phyloP scores from a whole-genome alignment of 2,113 vertebrate species.

The Patagioenas fasciata region DNA sequence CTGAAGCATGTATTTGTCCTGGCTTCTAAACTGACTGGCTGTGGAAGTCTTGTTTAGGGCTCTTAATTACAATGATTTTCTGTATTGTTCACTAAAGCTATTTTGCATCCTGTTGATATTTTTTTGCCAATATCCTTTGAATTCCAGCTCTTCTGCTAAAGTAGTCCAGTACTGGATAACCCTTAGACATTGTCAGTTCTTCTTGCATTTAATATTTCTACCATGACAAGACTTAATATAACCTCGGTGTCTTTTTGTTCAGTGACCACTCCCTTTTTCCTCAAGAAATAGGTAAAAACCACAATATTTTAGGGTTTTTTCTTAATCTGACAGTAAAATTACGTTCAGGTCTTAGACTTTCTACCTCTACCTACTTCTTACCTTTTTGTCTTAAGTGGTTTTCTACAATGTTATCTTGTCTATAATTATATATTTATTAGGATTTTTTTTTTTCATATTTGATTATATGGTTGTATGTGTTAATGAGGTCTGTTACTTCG shows the following conservation, averaged over 20 bases:
- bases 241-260: neutral
- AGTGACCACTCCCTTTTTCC: neutral
- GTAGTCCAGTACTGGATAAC: neutral
- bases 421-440: neutral
- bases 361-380: neutral
- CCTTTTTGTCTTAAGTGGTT: neutral
- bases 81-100: neutral
- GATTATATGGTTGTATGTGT: neutral
- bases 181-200: neutral
- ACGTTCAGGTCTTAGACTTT: neutral
- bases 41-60: neutral
- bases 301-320: neutral
- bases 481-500: neutral
- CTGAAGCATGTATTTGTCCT: neutral
- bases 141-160: neutral
- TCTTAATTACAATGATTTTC: neutral
- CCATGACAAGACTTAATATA: neutral
- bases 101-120: neutral
- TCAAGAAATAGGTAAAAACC: neutral
- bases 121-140: neutral
- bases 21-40: neutral
- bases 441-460: neutral
- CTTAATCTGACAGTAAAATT: neutral
- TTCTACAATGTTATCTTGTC: neutral
- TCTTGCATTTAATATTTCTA: neutral